phyloP scores from a whole-genome alignment of 2,888 invertebrate genomes.

The Tineola bisselliella region DNA sequence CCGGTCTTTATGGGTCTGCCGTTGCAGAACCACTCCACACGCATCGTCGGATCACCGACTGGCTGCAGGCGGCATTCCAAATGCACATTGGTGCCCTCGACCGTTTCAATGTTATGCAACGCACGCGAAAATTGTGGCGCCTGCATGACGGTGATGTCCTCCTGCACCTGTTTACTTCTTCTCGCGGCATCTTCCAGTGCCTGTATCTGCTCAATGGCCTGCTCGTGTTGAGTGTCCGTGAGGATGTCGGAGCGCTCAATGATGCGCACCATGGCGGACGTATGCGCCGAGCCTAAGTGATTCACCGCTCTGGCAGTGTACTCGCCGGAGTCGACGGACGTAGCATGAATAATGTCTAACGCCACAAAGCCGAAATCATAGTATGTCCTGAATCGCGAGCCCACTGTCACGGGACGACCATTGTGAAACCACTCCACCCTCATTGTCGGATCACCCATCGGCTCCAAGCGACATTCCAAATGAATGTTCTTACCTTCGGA shows the following conservation, averaged over 20 bases:
- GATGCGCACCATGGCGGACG: conserved; percentile 88
- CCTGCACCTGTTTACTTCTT: conserved; percentile 75
- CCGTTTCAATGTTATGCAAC: conserved; percentile 87
- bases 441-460: conserved; percentile 96
- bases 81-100: conserved; percentile 92
- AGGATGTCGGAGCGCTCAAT: conserved; percentile 83
- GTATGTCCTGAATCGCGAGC: conserved; percentile 92
- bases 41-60: conserved; percentile 91
- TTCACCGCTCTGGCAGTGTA: conserved; percentile 95
- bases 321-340: conserved; percentile 93
- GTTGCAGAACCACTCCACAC: conserved; percentile 96
- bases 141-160: conserved; percentile 85
- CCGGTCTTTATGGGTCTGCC: conserved; percentile 92
- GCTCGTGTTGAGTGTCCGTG: conserved; percentile 91
- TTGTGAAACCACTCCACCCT: conserved; percentile 96
- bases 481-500: conserved; percentile 91
- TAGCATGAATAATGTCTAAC: conserved; percentile 92
- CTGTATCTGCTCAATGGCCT: conserved; percentile 91
- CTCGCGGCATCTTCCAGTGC: conserved; percentile 84
- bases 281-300: conserved; percentile 91
- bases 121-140: conserved; percentile 89
- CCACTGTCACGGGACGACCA: conserved; percentile 87
- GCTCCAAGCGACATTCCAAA: conserved; percentile 90
- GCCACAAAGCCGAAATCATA: conserved; percentile 98
- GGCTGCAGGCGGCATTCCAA: conserved; percentile 92